These are phyloP conservation scores for Apogon talboti DNA, from an alignment of 2,797 vertebrate species.

Conservation along the genomic window DNA sequence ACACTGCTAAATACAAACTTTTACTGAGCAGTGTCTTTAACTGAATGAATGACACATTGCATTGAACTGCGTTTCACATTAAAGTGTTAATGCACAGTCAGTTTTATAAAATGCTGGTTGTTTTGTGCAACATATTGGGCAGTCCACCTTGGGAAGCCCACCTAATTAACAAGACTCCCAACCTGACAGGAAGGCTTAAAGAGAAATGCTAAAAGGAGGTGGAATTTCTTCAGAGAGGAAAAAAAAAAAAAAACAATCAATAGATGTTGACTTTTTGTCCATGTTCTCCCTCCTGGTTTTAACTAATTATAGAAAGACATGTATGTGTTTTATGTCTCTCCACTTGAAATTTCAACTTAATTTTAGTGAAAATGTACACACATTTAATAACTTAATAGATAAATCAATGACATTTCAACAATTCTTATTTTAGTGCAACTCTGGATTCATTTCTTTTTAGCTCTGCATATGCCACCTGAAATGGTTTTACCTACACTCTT, in stretches of 20 bases:
- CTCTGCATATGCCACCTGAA: no score
- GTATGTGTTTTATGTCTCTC: constrained; percentile 8
- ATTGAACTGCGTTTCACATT: constrained; percentile 11
- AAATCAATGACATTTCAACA: no score
- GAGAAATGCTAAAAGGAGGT: constrained; percentile 9
- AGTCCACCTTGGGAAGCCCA: constrained; percentile 5
- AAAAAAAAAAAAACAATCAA: neutral
- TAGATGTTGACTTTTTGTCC: neutral
- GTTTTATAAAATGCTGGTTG: constrained; percentile 4
- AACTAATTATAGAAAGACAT: neutral
- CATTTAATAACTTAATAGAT: no score
- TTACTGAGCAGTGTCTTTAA: constrained; percentile 5
- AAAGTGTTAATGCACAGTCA: neutral
- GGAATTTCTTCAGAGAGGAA: neutral
- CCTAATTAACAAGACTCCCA: constrained; percentile 5
- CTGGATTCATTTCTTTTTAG: no score
- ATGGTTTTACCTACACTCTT: no score
- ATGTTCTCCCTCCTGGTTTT: neutral
- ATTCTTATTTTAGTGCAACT: no score
- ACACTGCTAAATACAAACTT: neutral
- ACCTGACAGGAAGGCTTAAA: neutral
- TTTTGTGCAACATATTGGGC: constrained; percentile 1
- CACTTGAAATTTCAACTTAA: neutral
- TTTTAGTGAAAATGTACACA: no score
- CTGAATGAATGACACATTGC: constrained; percentile 2